phyloP scores from a whole-genome alignment of 2,113 vertebrate genomes.

The Cathartes aura region DNA sequence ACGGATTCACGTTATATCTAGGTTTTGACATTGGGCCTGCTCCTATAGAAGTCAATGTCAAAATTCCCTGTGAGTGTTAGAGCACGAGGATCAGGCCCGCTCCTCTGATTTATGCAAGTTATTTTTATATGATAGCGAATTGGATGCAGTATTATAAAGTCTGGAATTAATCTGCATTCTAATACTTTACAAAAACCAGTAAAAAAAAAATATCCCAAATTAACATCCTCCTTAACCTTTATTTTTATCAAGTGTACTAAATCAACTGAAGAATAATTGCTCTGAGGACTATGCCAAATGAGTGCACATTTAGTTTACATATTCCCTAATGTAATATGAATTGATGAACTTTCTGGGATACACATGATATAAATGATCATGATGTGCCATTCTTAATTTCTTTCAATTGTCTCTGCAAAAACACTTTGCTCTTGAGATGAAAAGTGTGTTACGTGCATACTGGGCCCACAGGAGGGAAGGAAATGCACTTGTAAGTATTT shows the following conservation, averaged over 20 bases:
- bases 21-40: conserved; percentile 67
- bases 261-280: conserved; percentile 78
- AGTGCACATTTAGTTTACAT: conserved; percentile 74
- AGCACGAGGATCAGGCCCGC: not conserved
- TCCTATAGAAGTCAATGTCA: conserved; percentile 61
- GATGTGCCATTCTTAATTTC: conserved; percentile 76
- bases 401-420: conserved; percentile 69
- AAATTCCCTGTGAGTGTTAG: not conserved
- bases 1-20: conserved; percentile 65
- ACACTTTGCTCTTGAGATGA: conserved; percentile 48
- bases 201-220: conserved; percentile 48
- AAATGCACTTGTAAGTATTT: conserved; percentile 26
- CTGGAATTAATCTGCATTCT: conserved; percentile 70
- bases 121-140: conserved; percentile 49
- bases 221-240: conserved; percentile 72
- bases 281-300: conserved; percentile 74
- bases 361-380: conserved; percentile 65
- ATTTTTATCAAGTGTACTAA: conserved; percentile 77
- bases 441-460: not conserved
- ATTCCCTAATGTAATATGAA: conserved; percentile 77
- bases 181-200: conserved; percentile 48
- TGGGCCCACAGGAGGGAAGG: not conserved
- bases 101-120: conserved; percentile 62
- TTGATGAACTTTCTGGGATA: conserved; percentile 75
- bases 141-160: conserved; percentile 61